A percentile compares a stretch with the other conserved stretches of the same genome.
Conservation (phyloP, 2,888 invertebrate species). For the Epicampocera succincta region DNA sequence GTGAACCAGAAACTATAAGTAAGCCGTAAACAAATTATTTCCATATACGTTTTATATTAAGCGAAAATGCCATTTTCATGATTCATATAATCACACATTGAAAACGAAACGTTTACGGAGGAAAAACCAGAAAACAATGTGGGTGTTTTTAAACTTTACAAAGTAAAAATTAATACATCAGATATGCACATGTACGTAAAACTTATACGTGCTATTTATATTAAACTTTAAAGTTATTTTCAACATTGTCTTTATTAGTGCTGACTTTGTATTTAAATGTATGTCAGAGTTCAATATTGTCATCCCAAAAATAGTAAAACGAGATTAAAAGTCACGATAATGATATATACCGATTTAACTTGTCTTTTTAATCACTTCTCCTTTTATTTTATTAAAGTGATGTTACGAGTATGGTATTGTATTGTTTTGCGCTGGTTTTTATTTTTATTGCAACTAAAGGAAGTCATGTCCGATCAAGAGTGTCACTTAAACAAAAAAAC, state of each 20-base stretch:
- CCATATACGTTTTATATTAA: slow-evolving; percentile 22
- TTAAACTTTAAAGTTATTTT: slow-evolving; percentile 2
- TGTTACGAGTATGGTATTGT: slow-evolving; percentile 7
- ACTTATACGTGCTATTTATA: slow-evolving; percentile 1
- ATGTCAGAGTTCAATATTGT: slow-evolving; percentile 64
- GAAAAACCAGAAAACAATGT: slow-evolving; percentile 39
- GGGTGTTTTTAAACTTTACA: slow-evolving; percentile 51
- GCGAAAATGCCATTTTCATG: slow-evolving; percentile 50
- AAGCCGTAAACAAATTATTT: slow-evolving; percentile 8
- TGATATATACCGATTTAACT: slow-evolving; percentile 71
- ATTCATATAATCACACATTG: slow-evolving; percentile 35
- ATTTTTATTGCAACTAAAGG: slow-evolving; percentile 33
- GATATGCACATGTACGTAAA: slow-evolving; percentile 19
- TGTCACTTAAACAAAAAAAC: slow-evolving; percentile 35
- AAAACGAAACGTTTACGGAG: slow-evolving; percentile 22
- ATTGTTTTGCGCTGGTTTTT: background rate
- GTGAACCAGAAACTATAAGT: background rate
- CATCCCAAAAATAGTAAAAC: slow-evolving; percentile 68
- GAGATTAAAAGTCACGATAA: slow-evolving; percentile 73
- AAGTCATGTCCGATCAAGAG: slow-evolving; percentile 64
- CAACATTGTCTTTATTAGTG: slow-evolving; percentile 8
- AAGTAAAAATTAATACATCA: slow-evolving; percentile 47
- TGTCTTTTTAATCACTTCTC: slow-evolving; percentile 53
- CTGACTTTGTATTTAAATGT: slow-evolving; percentile 10
- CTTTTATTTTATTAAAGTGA: slow-evolving; percentile 33